Conservation (phyloP, 2,888 invertebrate genomes). For the Noctua comes region DNA sequence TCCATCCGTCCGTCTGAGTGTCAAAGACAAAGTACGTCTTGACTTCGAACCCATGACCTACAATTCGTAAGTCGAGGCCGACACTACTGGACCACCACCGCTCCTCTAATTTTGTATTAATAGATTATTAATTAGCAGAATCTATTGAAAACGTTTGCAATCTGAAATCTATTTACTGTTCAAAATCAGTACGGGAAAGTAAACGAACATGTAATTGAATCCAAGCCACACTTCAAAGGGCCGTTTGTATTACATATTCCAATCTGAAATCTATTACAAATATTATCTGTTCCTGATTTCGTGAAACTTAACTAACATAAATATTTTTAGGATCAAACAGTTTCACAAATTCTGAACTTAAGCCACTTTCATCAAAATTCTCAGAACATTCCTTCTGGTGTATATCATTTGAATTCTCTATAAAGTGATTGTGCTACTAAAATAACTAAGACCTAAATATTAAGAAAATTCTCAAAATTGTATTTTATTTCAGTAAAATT, state of each 20-base stretch:
- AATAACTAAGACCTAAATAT: too few species aligned
- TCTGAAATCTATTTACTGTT: neutral
- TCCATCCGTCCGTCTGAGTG: too few species aligned
- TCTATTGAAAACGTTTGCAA: neutral
- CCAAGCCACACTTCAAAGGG: constrained; percentile 27
- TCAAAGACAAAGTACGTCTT: neutral
- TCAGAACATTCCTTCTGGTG: neutral
- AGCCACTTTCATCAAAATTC: neutral
- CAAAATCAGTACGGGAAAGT: neutral
- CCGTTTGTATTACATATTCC: neutral
- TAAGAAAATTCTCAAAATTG: too few species aligned
- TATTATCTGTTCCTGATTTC: constrained; percentile 5
- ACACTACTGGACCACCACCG: too few species aligned
- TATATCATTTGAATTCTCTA: neutral
- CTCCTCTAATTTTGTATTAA: neutral
- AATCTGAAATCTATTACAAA: constrained; percentile 13
- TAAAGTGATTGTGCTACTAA: too few species aligned
- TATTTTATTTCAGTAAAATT: too few species aligned
- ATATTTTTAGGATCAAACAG: constrained; percentile 16
- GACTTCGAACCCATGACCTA: neutral
- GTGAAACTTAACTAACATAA: neutral
- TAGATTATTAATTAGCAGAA: neutral
- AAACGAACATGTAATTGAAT: constrained; percentile 23
- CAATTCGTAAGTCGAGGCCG: neutral
- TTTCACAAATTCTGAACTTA: neutral